Evolutionary conservation across 2,113 vertebrate genomes (phyloP).

Genomic region (Mesitornis unicolor): DNA sequence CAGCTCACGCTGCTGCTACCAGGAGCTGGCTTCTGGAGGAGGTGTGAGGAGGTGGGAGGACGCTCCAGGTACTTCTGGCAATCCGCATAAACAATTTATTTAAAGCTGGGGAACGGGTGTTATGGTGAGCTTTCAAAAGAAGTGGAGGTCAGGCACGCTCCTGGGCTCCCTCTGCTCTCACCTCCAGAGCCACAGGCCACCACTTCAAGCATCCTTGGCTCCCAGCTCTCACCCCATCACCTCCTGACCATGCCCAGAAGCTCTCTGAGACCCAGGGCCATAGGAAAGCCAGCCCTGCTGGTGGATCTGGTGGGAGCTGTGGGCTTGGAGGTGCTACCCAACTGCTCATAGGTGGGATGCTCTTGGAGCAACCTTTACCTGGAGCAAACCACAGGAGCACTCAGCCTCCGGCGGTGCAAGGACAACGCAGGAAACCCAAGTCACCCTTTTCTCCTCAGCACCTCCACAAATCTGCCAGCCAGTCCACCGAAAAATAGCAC

Average conservation of each 20-base stretch:
- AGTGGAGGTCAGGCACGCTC: not conserved
- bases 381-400: not conserved
- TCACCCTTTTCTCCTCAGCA: not conserved
- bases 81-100: conserved; percentile 14
- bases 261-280: not conserved
- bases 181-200: not conserved
- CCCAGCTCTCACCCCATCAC: not conserved
- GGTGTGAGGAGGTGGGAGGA: conserved; percentile 31
- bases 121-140: not conserved
- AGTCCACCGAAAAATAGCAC: not conserved
- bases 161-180: not conserved
- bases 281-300: not conserved
- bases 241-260: not conserved
- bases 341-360: not conserved
- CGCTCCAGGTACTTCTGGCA: not conserved
- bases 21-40: not conserved
- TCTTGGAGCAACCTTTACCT: not conserved
- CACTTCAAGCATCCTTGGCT: not conserved
- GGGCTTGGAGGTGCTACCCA: not conserved
- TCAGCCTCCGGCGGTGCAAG: not conserved
- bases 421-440: not conserved
- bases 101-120: not conserved
- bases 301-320: not conserved
- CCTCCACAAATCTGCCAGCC: not conserved
- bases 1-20: not conserved